These are phyloP conservation scores for Mustela lutreola DNA, from an alignment of 2,113 vertebrate genomes.

Conservation along the genomic window DNA sequence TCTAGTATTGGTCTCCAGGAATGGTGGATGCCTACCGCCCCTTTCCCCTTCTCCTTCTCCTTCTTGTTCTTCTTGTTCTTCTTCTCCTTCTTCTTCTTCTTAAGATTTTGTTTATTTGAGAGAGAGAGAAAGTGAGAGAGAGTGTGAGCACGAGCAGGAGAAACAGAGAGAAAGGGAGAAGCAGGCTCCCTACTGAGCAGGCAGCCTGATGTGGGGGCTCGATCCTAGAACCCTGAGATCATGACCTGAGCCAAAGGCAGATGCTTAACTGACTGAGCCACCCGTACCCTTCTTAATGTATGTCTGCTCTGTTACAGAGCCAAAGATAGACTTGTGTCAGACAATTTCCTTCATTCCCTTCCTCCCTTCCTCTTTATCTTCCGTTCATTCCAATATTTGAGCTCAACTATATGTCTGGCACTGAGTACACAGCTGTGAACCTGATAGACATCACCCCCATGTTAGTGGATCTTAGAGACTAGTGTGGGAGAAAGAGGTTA, in stretches of 20 bases:
- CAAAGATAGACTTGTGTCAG: neutral
- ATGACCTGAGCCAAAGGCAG: no score
- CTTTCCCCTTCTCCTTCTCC: neutral
- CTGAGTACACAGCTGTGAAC: neutral
- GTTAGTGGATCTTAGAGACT: conserved; percentile 11
- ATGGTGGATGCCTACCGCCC: neutral
- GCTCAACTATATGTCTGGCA: neutral
- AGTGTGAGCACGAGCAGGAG: no score
- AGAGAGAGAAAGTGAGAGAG: no score
- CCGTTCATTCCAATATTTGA: neutral
- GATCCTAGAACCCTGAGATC: no score
- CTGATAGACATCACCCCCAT: neutral
- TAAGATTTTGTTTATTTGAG: no score
- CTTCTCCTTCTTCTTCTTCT: no score
- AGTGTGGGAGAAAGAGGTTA: neutral
- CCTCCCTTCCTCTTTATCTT: neutral
- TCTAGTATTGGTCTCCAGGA: neutral
- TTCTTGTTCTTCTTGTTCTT: no score
- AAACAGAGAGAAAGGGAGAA: no score
- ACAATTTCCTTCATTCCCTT: neutral
- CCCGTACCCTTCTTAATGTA: neutral
- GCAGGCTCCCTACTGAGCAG: no score
- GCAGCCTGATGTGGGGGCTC: no score
- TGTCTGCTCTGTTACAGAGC: neutral
- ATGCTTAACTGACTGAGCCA: no score